Evolutionary conservation across 2,888 invertebrate species (phyloP).

Genomic region (Aleiodes alternator): DNA sequence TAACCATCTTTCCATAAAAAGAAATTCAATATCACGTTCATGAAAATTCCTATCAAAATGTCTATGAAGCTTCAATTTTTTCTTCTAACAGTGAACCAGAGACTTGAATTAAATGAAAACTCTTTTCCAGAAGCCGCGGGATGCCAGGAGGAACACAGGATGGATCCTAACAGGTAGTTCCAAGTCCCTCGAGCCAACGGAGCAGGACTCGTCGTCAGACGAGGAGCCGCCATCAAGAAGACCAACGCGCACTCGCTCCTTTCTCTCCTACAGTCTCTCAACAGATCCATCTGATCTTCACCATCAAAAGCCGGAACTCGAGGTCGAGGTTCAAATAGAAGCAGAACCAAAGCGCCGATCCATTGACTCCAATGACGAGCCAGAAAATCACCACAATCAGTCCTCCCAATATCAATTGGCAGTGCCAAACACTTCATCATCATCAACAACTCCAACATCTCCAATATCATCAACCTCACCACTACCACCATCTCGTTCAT

Average conservation of each 20-base stretch:
- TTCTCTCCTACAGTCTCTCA: slow-evolving; percentile 47
- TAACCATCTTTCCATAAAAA: too few species aligned
- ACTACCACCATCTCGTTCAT: slow-evolving; percentile 27
- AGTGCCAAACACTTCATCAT: slow-evolving; percentile 39
- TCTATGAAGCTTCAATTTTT: too few species aligned
- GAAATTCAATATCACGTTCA: too few species aligned
- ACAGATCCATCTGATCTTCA: slow-evolving; percentile 28
- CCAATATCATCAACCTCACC: slow-evolving; percentile 35
- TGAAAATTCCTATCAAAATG: too few species aligned
- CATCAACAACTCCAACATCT: slow-evolving; percentile 38
- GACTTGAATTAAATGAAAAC: not conserved
- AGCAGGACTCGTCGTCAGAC: slow-evolving; percentile 68
- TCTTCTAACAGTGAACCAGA: not conserved
- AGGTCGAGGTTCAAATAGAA: slow-evolving; percentile 22
- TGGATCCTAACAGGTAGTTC: slow-evolving; percentile 61
- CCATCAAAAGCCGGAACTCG: slow-evolving; percentile 13
- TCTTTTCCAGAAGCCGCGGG: slow-evolving; percentile 58
- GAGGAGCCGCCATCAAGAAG: slow-evolving; percentile 62
- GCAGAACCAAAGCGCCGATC: not conserved
- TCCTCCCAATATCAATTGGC: slow-evolving; percentile 37
- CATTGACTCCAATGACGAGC: slow-evolving; percentile 4
- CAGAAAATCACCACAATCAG: slow-evolving; percentile 5
- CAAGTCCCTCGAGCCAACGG: slow-evolving; percentile 60
- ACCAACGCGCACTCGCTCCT: slow-evolving; percentile 50
- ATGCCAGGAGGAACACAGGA: slow-evolving; percentile 55